phyloP scores from a whole-genome alignment of 2,113 vertebrate genomes.

The Neoarius graeffei region DNA sequence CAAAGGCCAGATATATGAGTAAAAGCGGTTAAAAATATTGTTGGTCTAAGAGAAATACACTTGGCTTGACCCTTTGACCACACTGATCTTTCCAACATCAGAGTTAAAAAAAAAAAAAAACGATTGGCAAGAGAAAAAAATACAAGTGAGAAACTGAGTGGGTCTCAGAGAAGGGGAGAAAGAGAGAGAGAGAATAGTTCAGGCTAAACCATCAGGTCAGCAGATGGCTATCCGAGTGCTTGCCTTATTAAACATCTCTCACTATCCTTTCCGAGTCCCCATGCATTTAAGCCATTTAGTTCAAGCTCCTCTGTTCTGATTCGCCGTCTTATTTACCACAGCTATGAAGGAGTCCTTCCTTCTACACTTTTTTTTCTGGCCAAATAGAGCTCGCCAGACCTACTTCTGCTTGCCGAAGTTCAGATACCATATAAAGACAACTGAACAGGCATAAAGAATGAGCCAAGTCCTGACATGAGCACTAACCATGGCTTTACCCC shows the following conservation, averaged over 20 bases:
- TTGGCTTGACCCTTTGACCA: conserved; percentile 33
- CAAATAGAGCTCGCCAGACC: neutral
- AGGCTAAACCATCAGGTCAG: conserved; percentile 49
- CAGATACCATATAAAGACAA: conserved; percentile 20
- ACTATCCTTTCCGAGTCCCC: conserved; percentile 9
- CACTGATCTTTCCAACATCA: conserved; percentile 16
- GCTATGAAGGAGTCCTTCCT: neutral
- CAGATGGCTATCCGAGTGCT: conserved; percentile 69
- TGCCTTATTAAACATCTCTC: conserved; percentile 46
- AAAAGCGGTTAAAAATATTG: conserved; percentile 44
- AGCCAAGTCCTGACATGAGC: neutral
- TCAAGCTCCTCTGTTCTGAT: neutral
- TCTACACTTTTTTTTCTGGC: conserved; percentile 20
- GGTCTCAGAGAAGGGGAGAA: neutral
- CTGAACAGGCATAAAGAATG: conserved; percentile 1
- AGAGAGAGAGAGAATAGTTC: conserved; percentile 10
- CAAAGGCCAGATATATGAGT: conserved; percentile 33
- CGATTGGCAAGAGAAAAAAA: conserved; percentile 3
- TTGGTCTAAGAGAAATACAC: conserved; percentile 31
- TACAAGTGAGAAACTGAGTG: neutral
- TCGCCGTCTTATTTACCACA: neutral
- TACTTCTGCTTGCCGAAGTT: conserved; percentile 11
- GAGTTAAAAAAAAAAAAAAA: neutral
- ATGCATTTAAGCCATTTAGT: conserved; percentile 2
- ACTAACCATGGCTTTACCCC: neutral